phyloP scores from a whole-genome alignment of 2,113 vertebrate genomes.

The Carlito syrichta region DNA sequence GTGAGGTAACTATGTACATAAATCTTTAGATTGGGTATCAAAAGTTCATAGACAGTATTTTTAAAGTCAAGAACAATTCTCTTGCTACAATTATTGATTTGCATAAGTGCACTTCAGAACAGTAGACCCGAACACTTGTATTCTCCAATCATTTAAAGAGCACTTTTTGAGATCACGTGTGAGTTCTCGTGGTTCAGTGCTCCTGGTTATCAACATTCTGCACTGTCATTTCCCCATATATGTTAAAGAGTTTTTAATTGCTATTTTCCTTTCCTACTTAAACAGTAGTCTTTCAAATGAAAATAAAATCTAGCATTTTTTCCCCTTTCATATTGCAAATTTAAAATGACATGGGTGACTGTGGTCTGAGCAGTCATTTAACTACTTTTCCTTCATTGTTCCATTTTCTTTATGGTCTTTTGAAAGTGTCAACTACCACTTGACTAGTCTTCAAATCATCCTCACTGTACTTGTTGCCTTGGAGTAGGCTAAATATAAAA shows the following conservation, averaged over 20 bases:
- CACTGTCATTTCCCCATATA: neutral
- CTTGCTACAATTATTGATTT: conserved; percentile 11
- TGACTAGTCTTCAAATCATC: neutral
- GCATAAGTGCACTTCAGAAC: conserved; percentile 11
- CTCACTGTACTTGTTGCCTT: neutral
- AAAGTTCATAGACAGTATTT: conserved; percentile 39
- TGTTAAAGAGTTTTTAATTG: conserved; percentile 50
- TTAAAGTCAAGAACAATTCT: conserved; percentile 27
- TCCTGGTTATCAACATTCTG: conserved; percentile 18
- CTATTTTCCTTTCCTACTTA: conserved; percentile 25
- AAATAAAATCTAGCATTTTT: conserved; percentile 20
- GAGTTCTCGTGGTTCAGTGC: neutral
- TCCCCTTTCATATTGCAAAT: neutral
- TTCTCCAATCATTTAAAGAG: conserved; percentile 40
- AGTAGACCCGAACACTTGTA: conserved; percentile 30
- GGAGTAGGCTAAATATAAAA: neutral
- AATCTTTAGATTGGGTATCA: conserved; percentile 35
- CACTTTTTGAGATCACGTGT: neutral
- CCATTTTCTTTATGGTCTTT: neutral
- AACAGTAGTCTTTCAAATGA: conserved; percentile 20
- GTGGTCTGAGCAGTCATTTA: neutral
- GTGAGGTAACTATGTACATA: neutral
- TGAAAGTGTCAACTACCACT: neutral
- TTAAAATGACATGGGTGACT: conserved; percentile 32
- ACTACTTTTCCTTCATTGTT: neutral